Evolutionary conservation across 2,888 invertebrate species (phyloP).

Genomic region (Oscheius sp.): DNA sequence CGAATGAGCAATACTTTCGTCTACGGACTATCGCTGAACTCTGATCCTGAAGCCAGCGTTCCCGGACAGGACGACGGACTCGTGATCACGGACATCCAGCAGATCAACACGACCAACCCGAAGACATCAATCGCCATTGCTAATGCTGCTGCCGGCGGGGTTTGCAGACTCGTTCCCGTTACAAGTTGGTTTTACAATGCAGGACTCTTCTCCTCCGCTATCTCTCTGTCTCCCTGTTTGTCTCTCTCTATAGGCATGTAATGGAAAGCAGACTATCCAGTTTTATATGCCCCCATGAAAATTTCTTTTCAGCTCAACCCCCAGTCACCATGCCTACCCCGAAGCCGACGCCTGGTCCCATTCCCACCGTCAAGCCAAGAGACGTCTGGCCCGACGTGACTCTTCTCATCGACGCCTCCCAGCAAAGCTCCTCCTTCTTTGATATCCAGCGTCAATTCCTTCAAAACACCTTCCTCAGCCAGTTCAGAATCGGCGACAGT

Average conservation of each 20-base stretch:
- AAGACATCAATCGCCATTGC: slow-evolving; percentile 13
- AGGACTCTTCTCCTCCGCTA: too few relatives aligned
- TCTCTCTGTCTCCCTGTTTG: too few relatives aligned
- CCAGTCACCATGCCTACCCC: slow-evolving; percentile 28
- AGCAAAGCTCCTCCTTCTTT: slow-evolving; percentile 9
- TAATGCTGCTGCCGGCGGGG: slow-evolving; percentile 15
- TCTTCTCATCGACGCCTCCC: slow-evolving; percentile 46
- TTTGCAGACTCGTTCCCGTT: slow-evolving; percentile 14
- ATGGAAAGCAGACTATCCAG: too few relatives aligned
- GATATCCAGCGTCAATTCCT: slow-evolving; percentile 42
- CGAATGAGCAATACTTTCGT: slow-evolving; percentile 18
- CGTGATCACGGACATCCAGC: slow-evolving; percentile 14
- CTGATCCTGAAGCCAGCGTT: background rate
- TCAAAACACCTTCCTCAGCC: slow-evolving; percentile 36
- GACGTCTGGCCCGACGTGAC: slow-evolving; percentile 54
- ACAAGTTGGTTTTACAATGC: slow-evolving; percentile 16
- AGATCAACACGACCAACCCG: slow-evolving; percentile 24
- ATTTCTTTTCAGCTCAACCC: slow-evolving; percentile 33
- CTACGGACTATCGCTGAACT: slow-evolving; percentile 25
- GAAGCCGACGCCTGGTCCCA: slow-evolving; percentile 47
- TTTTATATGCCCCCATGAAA: background rate
- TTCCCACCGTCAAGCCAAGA: slow-evolving; percentile 46
- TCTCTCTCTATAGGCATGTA: too few relatives aligned
- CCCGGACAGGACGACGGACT: slow-evolving; percentile 30
- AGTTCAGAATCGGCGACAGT: slow-evolving; percentile 45